Conservation (phyloP, 1,140 invertebrate genomes). For the Neodiprion lecontei region DNA sequence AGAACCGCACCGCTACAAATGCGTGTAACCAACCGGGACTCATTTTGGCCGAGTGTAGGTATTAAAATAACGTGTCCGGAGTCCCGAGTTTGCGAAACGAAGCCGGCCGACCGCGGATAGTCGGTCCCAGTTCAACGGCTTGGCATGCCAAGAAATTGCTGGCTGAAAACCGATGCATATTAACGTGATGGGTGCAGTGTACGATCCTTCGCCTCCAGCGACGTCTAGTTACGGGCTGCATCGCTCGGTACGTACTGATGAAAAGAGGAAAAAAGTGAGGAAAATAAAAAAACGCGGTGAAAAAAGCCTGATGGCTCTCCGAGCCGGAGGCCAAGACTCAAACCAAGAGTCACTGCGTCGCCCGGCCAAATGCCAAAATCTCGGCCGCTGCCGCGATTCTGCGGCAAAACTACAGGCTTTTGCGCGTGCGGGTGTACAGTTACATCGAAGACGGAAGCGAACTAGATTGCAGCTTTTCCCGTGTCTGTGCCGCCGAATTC, state of each 20-base stretch:
- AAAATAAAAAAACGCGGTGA: not conserved
- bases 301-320: slow-evolving; percentile 9
- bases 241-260: slow-evolving; percentile 6
- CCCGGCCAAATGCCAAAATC: not conserved
- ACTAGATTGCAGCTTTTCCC: too few relatives aligned
- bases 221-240: slow-evolving; percentile 1
- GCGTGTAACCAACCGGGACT: too few relatives aligned
- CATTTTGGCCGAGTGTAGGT: not conserved
- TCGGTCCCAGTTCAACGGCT: not conserved
- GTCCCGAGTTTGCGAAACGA: not conserved
- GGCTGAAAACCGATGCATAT: slow-evolving; percentile 40
- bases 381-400: too few relatives aligned
- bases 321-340: not conserved
- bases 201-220: slow-evolving; percentile 1
- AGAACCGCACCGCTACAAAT: too few relatives aligned
- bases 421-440: too few relatives aligned
- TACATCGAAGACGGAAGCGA: too few relatives aligned
- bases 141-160: slow-evolving; percentile 37
- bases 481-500: too few relatives aligned
- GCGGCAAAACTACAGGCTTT: too few relatives aligned
- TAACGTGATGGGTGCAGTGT: slow-evolving; percentile 40
- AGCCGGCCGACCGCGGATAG: not conserved
- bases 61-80: not conserved
- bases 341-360: not conserved
- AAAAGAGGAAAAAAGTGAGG: slow-evolving; percentile 6